Conservation (phyloP, 2,113 vertebrate genomes). For the Camelus bactrianus region DNA sequence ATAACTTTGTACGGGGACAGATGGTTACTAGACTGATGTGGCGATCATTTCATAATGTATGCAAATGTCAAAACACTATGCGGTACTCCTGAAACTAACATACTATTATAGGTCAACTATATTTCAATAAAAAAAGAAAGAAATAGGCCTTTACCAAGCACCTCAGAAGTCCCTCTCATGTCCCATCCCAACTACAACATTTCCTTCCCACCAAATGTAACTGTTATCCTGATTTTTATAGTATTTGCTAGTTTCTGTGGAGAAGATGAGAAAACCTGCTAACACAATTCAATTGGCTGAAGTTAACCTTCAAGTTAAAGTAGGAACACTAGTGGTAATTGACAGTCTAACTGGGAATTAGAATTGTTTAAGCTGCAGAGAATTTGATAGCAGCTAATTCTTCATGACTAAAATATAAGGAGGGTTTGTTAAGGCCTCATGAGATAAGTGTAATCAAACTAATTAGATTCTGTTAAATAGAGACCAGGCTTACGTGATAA, state of each 20-base stretch:
- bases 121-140: neutral
- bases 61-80: no score
- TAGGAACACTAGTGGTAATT: neutral
- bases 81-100: no score
- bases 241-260: neutral
- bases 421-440: neutral
- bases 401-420: conserved; percentile 8
- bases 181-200: neutral
- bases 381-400: conserved; percentile 5
- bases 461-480: neutral
- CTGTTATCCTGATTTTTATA: neutral
- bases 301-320: neutral
- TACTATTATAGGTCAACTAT: no score
- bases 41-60: no score
- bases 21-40: no score
- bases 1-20: no score
- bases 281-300: neutral
- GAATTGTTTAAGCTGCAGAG: neutral
- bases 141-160: neutral
- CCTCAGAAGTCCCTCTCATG: neutral
- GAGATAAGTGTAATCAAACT: neutral
- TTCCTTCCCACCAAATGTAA: neutral
- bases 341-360: neutral
- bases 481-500: no score
- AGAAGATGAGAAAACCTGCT: neutral